These are phyloP conservation scores for Pemphredon lugubris DNA, from an alignment of 2,888 invertebrate genomes.

Conservation along the genomic window DNA sequence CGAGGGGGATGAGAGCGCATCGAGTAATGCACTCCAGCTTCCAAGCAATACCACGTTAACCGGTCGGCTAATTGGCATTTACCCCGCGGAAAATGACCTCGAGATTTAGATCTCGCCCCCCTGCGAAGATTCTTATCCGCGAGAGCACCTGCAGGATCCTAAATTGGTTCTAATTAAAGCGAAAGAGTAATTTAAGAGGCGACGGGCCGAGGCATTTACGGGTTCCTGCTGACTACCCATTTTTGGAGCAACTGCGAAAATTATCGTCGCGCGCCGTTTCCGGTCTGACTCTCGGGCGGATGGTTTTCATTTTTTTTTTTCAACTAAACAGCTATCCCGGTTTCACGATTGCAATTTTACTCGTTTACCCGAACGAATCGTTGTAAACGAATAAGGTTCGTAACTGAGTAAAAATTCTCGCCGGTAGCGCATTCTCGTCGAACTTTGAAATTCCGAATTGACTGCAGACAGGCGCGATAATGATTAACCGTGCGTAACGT, in stretches of 20 bases:
- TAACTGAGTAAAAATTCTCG: no score
- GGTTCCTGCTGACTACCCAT: not conserved
- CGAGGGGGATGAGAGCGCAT: constrained; percentile 38
- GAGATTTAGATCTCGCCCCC: constrained; percentile 57
- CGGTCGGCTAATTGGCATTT: constrained; percentile 73
- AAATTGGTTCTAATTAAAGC: constrained; percentile 55
- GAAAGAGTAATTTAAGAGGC: constrained; percentile 43
- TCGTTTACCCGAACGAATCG: no score
- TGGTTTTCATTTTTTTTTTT: not conserved
- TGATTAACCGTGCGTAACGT: no score
- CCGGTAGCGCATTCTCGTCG: no score
- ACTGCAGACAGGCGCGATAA: no score
- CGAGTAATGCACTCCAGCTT: constrained; percentile 51
- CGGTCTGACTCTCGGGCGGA: no score
- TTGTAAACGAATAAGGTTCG: no score
- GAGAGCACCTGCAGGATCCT: constrained; percentile 25
- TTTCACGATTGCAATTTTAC: not conserved
- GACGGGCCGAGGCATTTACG: constrained; percentile 33
- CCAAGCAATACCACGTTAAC: constrained; percentile 68
- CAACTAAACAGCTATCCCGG: not conserved
- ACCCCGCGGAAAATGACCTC: constrained; percentile 69
- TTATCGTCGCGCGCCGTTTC: not conserved
- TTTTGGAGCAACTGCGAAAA: constrained; percentile 11
- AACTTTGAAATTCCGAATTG: no score
- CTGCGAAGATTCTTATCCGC: constrained; percentile 37